Conservation (phyloP, 2,113 vertebrate species). For the Bungarus multicinctus region DNA sequence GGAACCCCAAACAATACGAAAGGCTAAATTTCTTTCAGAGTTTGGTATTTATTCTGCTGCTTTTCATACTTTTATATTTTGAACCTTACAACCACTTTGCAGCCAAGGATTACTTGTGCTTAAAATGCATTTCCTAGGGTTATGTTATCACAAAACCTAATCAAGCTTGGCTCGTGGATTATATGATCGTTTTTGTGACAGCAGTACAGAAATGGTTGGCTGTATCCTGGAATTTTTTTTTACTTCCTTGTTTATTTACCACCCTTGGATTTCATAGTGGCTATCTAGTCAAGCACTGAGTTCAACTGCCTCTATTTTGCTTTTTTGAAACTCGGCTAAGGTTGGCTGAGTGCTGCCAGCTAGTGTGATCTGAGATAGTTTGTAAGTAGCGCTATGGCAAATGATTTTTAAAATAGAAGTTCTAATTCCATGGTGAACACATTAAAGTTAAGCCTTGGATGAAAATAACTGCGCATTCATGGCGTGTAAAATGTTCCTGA, state of each 20-base stretch:
- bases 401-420: neutral
- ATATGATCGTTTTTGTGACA: neutral
- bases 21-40: neutral
- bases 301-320: neutral
- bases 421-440: neutral
- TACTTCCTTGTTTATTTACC: neutral
- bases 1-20: neutral
- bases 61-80: neutral
- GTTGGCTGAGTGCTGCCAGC: neutral
- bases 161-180: neutral
- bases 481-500: neutral
- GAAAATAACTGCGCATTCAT: neutral
- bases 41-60: neutral
- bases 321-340: neutral
- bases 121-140: neutral
- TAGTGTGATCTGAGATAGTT: neutral
- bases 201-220: neutral
- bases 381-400: neutral
- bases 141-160: neutral
- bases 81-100: neutral
- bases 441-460: neutral
- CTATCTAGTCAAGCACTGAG: neutral
- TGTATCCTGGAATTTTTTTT: neutral
- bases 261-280: neutral
- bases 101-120: neutral